Evolutionary conservation across 2,888 invertebrate species (phyloP).

Genomic region (Apotomis turbidana): DNA sequence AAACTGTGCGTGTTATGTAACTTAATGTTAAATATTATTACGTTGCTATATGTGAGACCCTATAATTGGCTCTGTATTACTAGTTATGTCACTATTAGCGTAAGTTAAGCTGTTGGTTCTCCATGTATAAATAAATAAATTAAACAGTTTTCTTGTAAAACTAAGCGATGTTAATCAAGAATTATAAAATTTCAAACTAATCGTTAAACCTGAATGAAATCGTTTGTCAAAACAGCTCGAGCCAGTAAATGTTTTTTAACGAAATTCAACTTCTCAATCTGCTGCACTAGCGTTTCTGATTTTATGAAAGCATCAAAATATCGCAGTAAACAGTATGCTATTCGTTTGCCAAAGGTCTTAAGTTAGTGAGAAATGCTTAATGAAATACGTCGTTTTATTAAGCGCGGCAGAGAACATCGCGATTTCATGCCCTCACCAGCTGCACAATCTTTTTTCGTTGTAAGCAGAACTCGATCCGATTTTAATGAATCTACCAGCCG

Average conservation of each 20-base stretch:
- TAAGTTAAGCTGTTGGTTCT: no score
- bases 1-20: no score
- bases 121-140: no score
- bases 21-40: no score
- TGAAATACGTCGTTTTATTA: neutral
- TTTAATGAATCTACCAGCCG: slow-evolving; percentile 12
- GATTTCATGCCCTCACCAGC: neutral
- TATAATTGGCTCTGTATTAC: no score
- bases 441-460: neutral
- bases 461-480: slow-evolving; percentile 15
- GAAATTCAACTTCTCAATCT: neutral
- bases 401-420: neutral
- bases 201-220: neutral
- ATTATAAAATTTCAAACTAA: no score
- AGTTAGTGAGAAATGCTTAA: neutral
- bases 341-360: neutral
- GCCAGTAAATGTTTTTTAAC: neutral
- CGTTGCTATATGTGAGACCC: no score
- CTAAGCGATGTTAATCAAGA: no score
- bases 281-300: neutral
- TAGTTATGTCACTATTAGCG: no score
- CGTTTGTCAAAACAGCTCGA: no score
- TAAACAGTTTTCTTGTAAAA: no score
- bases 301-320: neutral
- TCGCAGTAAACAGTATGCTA: neutral